Conservation (phyloP, 2,888 invertebrate genomes). For the Drosophila algonquin region DNA sequence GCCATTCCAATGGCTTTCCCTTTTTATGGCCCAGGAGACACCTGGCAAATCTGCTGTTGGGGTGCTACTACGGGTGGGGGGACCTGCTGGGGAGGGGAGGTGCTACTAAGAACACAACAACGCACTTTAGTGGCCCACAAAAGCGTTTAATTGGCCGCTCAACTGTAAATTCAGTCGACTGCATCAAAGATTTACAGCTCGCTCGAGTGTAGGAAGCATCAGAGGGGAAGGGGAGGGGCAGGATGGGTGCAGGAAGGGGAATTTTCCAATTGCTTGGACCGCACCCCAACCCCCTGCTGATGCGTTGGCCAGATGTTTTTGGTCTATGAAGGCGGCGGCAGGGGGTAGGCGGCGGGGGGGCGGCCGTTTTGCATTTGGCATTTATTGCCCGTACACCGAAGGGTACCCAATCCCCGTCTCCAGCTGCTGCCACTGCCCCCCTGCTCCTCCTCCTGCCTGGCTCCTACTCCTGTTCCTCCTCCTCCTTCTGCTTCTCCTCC, state of each 20-base stretch:
- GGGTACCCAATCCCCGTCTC: background rate
- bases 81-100: too few species aligned
- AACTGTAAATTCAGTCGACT: constrained; percentile 75
- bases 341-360: constrained; percentile 8
- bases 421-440: constrained; percentile 3
- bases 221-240: background rate
- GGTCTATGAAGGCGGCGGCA: constrained; percentile 40
- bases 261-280: constrained; percentile 49
- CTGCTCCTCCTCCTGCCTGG: too few species aligned
- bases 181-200: constrained; percentile 76
- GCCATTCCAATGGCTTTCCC: constrained; percentile 34
- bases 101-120: constrained; percentile 62
- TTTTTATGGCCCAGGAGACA: constrained; percentile 47
- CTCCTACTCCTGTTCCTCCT: too few species aligned
- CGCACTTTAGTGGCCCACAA: constrained; percentile 62
- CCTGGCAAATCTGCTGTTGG: constrained; percentile 1
- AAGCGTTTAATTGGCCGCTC: constrained; percentile 72
- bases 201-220: constrained; percentile 1
- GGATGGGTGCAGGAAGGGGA: background rate
- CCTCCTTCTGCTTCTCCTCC: background rate
- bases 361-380: constrained; percentile 69
- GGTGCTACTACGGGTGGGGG: too few species aligned
- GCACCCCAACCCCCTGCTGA: background rate
- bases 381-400: constrained; percentile 61
- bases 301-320: constrained; percentile 62